Percentiles rank a stretch among this genome's conserved stretches.
These are phyloP conservation scores for Pogonomyrmex barbatus DNA, from an alignment of 1,140 invertebrate species.

Conservation along the genomic window DNA sequence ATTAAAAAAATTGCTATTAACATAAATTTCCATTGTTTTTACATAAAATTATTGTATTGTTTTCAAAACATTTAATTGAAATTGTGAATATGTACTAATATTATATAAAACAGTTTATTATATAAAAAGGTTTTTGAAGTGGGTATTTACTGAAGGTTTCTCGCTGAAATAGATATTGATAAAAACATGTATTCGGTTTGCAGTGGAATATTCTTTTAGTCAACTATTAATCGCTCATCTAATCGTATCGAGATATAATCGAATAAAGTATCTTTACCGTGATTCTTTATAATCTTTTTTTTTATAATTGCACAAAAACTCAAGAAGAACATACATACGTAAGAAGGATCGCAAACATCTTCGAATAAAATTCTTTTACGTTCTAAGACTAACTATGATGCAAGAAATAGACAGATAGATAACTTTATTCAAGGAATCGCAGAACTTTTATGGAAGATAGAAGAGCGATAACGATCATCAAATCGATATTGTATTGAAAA, in stretches of 20 bases:
- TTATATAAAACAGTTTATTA: not conserved
- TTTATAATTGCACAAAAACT: conserved; percentile 8
- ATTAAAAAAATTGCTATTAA: not conserved
- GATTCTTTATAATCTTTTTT: conserved; percentile 25
- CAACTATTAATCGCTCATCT: conserved; percentile 58
- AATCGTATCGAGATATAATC: conserved; percentile 63
- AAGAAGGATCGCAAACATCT: conserved; percentile 37
- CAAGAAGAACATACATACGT: not conserved
- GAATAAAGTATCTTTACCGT: conserved; percentile 27
- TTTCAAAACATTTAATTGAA: not conserved
- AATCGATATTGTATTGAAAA: not conserved
- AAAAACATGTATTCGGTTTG: conserved; percentile 6
- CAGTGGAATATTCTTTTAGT: conserved; percentile 18
- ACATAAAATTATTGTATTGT: not conserved
- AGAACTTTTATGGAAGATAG: conserved; percentile 18
- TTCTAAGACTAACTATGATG: conserved; percentile 14
- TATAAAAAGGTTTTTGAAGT: conserved; percentile 17
- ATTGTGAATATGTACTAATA: not conserved
- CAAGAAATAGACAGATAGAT: conserved; percentile 2
- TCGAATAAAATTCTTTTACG: conserved; percentile 47
- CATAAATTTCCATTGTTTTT: not conserved
- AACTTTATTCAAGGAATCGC: conserved; percentile 39
- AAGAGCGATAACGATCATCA: conserved; percentile 12
- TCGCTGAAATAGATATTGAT: conserved; percentile 37
- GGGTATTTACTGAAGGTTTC: conserved; percentile 42